These are phyloP conservation scores for Drosophila elegans DNA, from an alignment of 1,140 invertebrate species.

Conservation along the genomic window DNA sequence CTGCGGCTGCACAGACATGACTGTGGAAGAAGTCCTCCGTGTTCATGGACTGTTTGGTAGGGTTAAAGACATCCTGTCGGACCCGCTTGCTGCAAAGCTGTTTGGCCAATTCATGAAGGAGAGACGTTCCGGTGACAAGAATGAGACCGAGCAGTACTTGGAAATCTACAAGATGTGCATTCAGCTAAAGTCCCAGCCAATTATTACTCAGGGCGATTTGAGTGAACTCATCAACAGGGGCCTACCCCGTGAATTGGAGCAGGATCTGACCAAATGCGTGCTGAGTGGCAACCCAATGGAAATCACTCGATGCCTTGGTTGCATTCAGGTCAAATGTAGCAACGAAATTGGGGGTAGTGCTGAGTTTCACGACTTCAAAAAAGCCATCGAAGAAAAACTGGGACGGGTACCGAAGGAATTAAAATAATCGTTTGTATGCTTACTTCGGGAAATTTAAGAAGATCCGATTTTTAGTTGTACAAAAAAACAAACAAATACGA, in stretches of 20 bases:
- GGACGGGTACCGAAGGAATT: background rate
- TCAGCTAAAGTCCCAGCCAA: slow-evolving; percentile 44
- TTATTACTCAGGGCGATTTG: slow-evolving; percentile 69
- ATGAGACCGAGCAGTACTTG: slow-evolving; percentile 57
- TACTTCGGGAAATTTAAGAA: no score
- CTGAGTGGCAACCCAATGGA: slow-evolving; percentile 27
- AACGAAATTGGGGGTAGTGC: background rate
- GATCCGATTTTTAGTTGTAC: no score
- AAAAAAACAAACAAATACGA: no score
- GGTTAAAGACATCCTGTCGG: slow-evolving; percentile 66
- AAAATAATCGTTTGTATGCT: no score
- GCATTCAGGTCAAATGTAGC: no score
- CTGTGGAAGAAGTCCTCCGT: slow-evolving; percentile 66
- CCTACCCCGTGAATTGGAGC: slow-evolving; percentile 55
- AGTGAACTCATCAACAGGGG: slow-evolving; percentile 66
- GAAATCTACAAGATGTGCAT: slow-evolving; percentile 74
- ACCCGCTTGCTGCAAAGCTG: slow-evolving; percentile 47
- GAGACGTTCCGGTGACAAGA: slow-evolving; percentile 61
- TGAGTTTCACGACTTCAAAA: background rate
- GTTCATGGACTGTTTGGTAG: slow-evolving; percentile 71
- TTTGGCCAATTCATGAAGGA: slow-evolving; percentile 57
- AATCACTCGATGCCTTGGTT: background rate
- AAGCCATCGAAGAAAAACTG: background rate
- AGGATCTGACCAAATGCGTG: slow-evolving; percentile 58
- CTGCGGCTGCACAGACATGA: slow-evolving; percentile 79